Conservation (phyloP, 1,140 invertebrate species). For the Drosophila paulistorum region DNA sequence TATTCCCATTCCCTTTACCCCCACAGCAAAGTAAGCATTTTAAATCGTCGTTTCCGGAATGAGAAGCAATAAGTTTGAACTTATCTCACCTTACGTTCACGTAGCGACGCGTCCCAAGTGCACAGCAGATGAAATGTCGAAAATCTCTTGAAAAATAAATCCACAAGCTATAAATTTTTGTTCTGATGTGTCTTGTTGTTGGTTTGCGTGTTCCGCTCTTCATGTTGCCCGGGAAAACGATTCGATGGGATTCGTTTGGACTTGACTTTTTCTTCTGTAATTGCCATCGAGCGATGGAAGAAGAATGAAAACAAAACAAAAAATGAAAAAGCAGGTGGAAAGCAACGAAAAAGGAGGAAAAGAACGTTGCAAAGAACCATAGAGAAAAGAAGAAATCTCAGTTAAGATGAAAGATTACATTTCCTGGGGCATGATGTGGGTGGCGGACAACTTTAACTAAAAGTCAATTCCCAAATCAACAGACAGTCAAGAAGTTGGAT, state of each 20-base stretch:
- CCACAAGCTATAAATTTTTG: constrained; percentile 55
- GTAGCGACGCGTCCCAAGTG: constrained; percentile 13
- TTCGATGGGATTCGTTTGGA: constrained; percentile 20
- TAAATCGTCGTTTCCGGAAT: constrained; percentile 4
- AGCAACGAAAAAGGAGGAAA: constrained; percentile 12
- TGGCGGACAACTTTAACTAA: constrained; percentile 50
- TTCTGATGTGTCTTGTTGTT: constrained; percentile 9
- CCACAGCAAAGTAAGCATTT: not conserved
- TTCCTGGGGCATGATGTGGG: constrained; percentile 25
- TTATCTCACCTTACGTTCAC: constrained; percentile 10
- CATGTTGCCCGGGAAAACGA: constrained; percentile 37
- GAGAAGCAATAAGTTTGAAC: constrained; percentile 18
- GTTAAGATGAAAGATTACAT: constrained; percentile 77
- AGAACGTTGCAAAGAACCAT: constrained; percentile 11
- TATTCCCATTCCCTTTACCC: not conserved
- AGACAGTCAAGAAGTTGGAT: constrained; percentile 34
- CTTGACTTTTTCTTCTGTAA: constrained; percentile 40
- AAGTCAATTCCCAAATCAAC: constrained; percentile 77
- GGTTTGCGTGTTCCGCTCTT: constrained; percentile 16
- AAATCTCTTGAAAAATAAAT: constrained; percentile 58
- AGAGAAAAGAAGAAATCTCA: constrained; percentile 56
- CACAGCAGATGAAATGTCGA: constrained; percentile 25
- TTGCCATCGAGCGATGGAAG: constrained; percentile 42
- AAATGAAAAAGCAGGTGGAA: constrained; percentile 21
- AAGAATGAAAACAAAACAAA: constrained; percentile 20